phyloP scores from a whole-genome alignment of 1,140 invertebrate genomes.

The Drosophila sproati region DNA sequence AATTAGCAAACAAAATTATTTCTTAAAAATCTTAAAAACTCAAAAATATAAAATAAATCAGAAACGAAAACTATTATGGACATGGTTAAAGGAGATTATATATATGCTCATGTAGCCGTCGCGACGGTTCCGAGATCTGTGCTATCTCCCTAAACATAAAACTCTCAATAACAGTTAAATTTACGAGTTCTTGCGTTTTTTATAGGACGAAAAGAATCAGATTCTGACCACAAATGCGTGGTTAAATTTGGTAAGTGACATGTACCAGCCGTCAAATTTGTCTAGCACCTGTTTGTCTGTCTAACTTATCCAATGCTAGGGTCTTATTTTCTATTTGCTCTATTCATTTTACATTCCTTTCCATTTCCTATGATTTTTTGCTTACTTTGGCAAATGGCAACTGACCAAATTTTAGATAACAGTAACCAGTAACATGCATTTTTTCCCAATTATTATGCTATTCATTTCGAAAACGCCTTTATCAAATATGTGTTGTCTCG shows the following conservation, averaged over 20 bases:
- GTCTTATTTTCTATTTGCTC: conserved; percentile 38
- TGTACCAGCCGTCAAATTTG: conserved; percentile 85
- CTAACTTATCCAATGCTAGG: conserved; percentile 40
- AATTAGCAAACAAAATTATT: not conserved
- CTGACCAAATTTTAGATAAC: conserved; percentile 60
- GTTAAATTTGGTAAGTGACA: conserved; percentile 97
- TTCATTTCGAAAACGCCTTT: conserved; percentile 54
- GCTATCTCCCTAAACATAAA: not conserved
- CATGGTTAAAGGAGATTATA: too few relatives aligned
- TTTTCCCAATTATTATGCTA: conserved; percentile 44
- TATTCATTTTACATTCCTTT: conserved; percentile 7
- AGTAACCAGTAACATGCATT: conserved; percentile 52
- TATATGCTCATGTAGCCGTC: not conserved
- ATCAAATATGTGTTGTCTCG: conserved; percentile 75
- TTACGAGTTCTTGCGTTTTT: conserved; percentile 78
- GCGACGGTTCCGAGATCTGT: not conserved
- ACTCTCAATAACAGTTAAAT: conserved; percentile 42
- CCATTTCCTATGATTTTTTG: conserved; percentile 16
- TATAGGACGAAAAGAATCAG: conserved; percentile 93
- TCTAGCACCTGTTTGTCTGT: conserved; percentile 67
- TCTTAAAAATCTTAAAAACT: too few relatives aligned
- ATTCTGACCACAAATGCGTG: conserved; percentile 98
- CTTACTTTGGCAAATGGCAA: conserved; percentile 43
- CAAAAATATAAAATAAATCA: not conserved
- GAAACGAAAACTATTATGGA: too few relatives aligned